Evolutionary conservation across 2,797 vertebrate genomes (phyloP).

Genomic region (Xiphorhynchus erythropygius): DNA sequence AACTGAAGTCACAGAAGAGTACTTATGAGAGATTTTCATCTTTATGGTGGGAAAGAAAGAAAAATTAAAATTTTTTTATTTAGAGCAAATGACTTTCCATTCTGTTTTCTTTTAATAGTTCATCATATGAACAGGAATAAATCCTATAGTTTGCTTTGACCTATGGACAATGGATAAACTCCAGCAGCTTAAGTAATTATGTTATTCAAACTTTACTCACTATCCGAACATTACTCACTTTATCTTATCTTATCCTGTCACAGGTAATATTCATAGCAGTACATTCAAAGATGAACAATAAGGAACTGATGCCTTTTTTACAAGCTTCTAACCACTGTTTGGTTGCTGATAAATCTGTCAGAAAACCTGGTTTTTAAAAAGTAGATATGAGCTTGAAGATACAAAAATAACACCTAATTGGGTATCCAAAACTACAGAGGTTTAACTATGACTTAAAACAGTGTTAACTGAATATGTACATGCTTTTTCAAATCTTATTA

Average conservation of each 20-base stretch:
- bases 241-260: not conserved
- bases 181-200: not conserved
- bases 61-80: not conserved
- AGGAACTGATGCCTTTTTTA: not conserved
- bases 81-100: not conserved
- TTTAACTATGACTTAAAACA: not conserved
- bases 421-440: not conserved
- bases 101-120: not conserved
- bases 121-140: not conserved
- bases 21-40: not conserved
- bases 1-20: not conserved
- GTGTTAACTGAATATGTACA: not conserved
- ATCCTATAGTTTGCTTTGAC: not conserved
- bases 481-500: not conserved
- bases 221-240: not conserved
- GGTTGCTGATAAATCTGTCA: not conserved
- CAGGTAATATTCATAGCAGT: not conserved
- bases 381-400: not conserved
- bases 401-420: not conserved
- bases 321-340: not conserved
- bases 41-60: not conserved
- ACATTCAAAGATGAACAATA: not conserved
- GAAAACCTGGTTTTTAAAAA: not conserved
- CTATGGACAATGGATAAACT: not conserved
- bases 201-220: not conserved